Evolutionary conservation across 2,888 invertebrate genomes (phyloP).

Genomic region (Endotricha flammealis): DNA sequence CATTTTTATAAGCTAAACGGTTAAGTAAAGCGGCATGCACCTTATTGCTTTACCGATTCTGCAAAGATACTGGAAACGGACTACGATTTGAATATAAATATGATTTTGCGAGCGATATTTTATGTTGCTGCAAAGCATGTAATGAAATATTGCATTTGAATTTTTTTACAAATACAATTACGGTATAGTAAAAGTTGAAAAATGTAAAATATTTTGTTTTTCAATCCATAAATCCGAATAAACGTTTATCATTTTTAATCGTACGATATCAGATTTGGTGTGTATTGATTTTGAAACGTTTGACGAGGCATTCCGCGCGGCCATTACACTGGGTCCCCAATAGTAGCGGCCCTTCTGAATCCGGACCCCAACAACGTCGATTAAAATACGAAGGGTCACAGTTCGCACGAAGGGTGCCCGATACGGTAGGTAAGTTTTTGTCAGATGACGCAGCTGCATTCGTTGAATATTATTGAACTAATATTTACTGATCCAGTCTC

Average conservation of each 20-base stretch:
- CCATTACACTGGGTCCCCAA: constrained; percentile 15
- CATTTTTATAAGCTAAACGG: constrained; percentile 13
- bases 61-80: constrained; percentile 16
- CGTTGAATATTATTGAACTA: too few relatives aligned
- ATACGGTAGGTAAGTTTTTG: constrained; percentile 10
- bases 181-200: too few relatives aligned
- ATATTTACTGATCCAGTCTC: too few relatives aligned
- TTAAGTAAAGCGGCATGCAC: constrained; percentile 21
- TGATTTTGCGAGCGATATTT: constrained; percentile 25
- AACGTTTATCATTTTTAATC: neutral
- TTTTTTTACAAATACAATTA: constrained; percentile 2
- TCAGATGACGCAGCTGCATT: constrained; percentile 13
- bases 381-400: constrained; percentile 19
- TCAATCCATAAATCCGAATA: neutral
- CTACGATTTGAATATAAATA: constrained; percentile 30
- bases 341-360: constrained; percentile 13
- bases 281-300: constrained; percentile 13
- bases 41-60: constrained; percentile 19
- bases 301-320: constrained; percentile 15
- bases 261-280: neutral
- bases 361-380: constrained; percentile 20
- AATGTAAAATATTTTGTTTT: neutral
- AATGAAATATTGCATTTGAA: constrained; percentile 12
- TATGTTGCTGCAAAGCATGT: constrained; percentile 14
- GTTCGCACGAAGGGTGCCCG: constrained; percentile 13